Evolutionary conservation across 2,113 vertebrate species (phyloP).

Genomic region (Choloepus hoffmanni): DNA sequence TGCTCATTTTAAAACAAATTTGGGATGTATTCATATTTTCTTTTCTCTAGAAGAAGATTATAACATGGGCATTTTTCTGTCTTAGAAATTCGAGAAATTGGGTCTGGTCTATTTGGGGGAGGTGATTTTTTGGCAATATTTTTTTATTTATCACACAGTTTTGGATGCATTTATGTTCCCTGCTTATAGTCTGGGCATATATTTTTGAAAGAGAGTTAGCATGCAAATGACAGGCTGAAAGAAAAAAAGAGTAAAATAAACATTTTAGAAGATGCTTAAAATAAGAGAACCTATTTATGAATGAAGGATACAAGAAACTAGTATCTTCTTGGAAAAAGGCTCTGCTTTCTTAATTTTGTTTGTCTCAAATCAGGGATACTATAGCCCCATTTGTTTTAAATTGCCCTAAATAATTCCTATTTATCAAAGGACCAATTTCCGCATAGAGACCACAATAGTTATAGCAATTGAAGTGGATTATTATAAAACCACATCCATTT

Average conservation of each 20-base stretch:
- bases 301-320: not conserved
- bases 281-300: not conserved
- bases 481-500: not conserved
- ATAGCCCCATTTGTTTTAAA: conserved; percentile 6
- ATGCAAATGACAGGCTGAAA: conserved; percentile 36
- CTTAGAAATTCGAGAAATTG: conserved; percentile 45
- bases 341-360: not conserved
- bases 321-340: not conserved
- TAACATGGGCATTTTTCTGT: not conserved
- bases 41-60: not conserved
- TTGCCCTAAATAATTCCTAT: not conserved
- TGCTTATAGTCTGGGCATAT: not conserved
- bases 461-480: not conserved
- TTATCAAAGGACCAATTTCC: not conserved
- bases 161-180: conserved; percentile 4
- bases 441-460: not conserved
- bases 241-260: conserved; percentile 28
- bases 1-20: conserved; percentile 3
- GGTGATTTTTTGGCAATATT: conserved; percentile 21
- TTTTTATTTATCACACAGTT: conserved; percentile 9
- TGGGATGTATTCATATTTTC: not conserved
- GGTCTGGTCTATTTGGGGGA: not conserved
- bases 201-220: conserved; percentile 8
- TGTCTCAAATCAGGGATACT: not conserved
- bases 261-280: conserved; percentile 38